Evolutionary conservation across 1,140 invertebrate species (phyloP), one percentile per base, ranked within the genome.

Genomic region (Drosophila burlai): DNA sequence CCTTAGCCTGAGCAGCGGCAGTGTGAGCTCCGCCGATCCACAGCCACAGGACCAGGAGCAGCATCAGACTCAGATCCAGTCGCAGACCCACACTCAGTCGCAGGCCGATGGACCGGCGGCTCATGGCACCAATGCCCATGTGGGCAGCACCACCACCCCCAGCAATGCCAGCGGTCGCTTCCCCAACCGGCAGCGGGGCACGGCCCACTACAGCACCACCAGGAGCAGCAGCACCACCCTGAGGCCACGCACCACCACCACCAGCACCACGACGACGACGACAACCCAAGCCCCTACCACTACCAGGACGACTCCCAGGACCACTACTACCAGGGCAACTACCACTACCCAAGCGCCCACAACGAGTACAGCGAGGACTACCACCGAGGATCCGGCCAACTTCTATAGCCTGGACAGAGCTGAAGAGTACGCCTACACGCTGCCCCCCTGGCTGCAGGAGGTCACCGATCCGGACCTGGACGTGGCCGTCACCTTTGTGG

Each of bases 391-490:
- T 61, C 91, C 85, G 0, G 47, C 66, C 36, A 81, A 38, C 21
- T 78, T 83, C 42, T 83, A 81, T 36, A 64, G 58, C 11, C 76
- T 87, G 49, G 69, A 67, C 4, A 75, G 85, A 8, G 67, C 62
- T 13, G 83, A 84, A 59, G 72, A 81, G 45, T 81, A 92, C 11
- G 92, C 91, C 9, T 92, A 91, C 26, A 92, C 91, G 0, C 34
- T 92, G 61, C 91, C 91, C 3, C 74, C 89, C 3, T 92, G 85
- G 89, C 50, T 92, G 31, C 80, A 86, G 46, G 91, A 83, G 36
- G 87, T 92, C 11, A 92, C 92, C 68, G 91, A 92, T 67, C 89
- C 91, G 2, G 91, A 92, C 36, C 58, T 92, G 26, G 91, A 92
- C 63, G 91, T 91, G 36, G 91, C 91, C 7, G 91, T 92, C 15